These are phyloP conservation scores for Alloscopus bannaensis DNA, from an alignment of 2,888 invertebrate species.

Conservation along the genomic window DNA sequence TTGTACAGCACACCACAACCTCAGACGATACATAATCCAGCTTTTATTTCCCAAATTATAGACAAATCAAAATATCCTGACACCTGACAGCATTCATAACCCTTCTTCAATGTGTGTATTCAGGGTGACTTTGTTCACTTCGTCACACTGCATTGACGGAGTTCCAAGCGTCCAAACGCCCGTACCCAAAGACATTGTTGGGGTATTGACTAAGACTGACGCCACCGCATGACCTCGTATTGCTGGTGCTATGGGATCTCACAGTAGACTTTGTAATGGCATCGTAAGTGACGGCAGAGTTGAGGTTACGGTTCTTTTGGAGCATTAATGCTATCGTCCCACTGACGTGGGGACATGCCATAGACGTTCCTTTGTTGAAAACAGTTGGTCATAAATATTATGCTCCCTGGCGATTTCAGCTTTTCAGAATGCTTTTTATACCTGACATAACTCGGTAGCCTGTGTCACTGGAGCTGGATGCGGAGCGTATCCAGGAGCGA, in stretches of 20 bases:
- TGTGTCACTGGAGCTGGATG: constrained; percentile 9
- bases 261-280: background rate
- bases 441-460: too few species aligned
- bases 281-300: background rate
- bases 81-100: too few species aligned
- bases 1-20: too few species aligned
- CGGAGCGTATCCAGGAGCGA: constrained; percentile 27
- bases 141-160: constrained; percentile 22
- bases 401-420: too few species aligned
- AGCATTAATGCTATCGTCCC: constrained; percentile 29
- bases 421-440: too few species aligned
- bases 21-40: too few species aligned
- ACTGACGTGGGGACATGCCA: constrained; percentile 42
- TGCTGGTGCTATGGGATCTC: background rate
- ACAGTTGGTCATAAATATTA: too few species aligned
- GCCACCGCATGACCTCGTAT: background rate
- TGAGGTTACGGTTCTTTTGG: background rate
- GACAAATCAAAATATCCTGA: too few species aligned
- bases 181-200: constrained; percentile 39
- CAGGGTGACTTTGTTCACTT: too few species aligned
- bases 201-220: background rate
- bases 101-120: background rate
- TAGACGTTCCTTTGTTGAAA: constrained; percentile 34
- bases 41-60: too few species aligned
- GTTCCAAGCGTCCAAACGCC: constrained; percentile 17